Evolutionary conservation across 2,888 invertebrate genomes (phyloP).

Genomic region (Quadroppia sp.): DNA sequence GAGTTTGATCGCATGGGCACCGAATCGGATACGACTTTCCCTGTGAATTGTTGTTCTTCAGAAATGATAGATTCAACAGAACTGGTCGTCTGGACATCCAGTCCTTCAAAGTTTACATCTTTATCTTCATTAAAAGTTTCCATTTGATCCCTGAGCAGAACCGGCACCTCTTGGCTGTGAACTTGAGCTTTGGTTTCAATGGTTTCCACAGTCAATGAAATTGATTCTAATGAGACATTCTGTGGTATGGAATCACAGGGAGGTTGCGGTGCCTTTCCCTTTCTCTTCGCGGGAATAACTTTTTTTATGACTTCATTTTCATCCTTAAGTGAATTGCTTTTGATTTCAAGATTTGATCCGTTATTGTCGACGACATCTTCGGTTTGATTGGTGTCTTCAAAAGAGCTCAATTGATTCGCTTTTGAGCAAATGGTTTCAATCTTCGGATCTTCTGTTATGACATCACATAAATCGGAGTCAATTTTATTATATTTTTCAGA

Average conservation of each 20-base stretch:
- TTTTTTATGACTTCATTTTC: conserved; percentile 13
- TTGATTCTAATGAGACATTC: conserved; percentile 9
- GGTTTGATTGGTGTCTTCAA: neutral
- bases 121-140: conserved; percentile 68
- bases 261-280: conserved; percentile 49
- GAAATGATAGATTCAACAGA: neutral
- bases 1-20: neutral
- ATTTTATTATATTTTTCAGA: too few relatives aligned
- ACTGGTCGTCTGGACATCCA: neutral
- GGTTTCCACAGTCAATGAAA: neutral
- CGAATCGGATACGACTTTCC: neutral
- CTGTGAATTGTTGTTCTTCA: neutral
- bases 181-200: conserved; percentile 45
- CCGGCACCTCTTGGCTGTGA: conserved; percentile 41
- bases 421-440: neutral
- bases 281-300: conserved; percentile 43
- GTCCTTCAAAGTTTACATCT: conserved; percentile 37
- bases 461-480: too few relatives aligned
- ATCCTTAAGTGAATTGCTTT: neutral
- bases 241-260: conserved; percentile 44
- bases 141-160: conserved; percentile 60
- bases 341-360: neutral
- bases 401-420: neutral
- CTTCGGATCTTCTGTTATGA: neutral
- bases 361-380: neutral